These are phyloP conservation scores for Pterocles burchelli DNA, from an alignment of 2,113 vertebrate genomes.

Conservation along the genomic window DNA sequence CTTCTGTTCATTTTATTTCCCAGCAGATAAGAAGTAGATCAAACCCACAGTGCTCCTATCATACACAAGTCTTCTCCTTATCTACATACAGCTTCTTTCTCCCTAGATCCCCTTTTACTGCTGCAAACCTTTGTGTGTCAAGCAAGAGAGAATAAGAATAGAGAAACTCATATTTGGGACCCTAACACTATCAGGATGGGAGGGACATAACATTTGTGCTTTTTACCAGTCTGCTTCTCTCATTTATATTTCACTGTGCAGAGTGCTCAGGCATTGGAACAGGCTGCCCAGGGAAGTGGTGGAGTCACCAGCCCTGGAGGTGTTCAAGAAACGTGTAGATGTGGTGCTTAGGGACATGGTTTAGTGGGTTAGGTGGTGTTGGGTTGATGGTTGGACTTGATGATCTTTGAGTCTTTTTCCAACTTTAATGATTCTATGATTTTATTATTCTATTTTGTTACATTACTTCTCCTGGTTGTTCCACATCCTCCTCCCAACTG, in stretches of 20 bases:
- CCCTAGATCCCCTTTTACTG: not conserved
- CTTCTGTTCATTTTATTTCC: constrained; percentile 9
- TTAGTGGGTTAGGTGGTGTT: too few relatives aligned
- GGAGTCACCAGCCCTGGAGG: too few relatives aligned
- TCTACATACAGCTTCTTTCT: not conserved
- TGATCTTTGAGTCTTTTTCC: too few relatives aligned
- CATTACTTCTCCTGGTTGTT: not conserved
- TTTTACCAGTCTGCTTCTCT: not conserved
- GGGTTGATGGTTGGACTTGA: too few relatives aligned
- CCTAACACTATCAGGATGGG: not conserved
- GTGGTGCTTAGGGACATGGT: too few relatives aligned
- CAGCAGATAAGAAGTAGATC: not conserved
- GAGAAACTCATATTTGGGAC: not conserved
- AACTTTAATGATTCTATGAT: too few relatives aligned
- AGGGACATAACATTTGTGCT: not conserved
- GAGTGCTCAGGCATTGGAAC: too few relatives aligned
- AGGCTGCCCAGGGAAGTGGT: too few relatives aligned
- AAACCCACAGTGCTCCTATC: not conserved
- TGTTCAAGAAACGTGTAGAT: too few relatives aligned
- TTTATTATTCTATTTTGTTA: not conserved
- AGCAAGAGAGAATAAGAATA: not conserved
- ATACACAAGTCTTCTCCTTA: not conserved
- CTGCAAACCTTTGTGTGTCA: not conserved
- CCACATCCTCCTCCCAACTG: not conserved
- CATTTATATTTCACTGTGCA: not conserved